Conservation (phyloP, 2,113 vertebrate genomes). For the Pundamilia nyererei region DNA sequence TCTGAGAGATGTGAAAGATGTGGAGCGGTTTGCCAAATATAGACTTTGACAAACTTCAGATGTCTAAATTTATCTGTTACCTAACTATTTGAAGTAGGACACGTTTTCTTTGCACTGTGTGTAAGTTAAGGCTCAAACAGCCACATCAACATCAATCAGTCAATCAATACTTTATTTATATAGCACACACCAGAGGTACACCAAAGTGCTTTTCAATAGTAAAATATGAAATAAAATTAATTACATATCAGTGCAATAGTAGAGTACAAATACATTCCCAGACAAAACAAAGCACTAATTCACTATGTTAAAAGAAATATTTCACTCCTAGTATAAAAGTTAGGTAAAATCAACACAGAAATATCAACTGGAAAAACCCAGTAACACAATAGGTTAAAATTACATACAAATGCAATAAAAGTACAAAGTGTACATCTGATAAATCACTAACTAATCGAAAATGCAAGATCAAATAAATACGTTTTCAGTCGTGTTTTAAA, state of each 20-base stretch:
- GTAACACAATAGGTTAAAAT: not conserved
- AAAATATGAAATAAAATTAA: not conserved
- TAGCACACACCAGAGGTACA: not conserved
- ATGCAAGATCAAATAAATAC: not conserved
- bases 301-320: not conserved
- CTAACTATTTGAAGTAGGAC: not conserved
- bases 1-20: not conserved
- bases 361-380: not conserved
- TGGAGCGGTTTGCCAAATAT: not conserved
- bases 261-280: not conserved
- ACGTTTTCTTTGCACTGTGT: not conserved
- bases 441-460: not conserved
- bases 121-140: not conserved
- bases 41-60: not conserved
- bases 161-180: not conserved
- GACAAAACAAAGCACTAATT: not conserved
- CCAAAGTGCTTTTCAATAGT: no score
- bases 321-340: not conserved
- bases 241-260: not conserved
- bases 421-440: not conserved
- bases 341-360: not conserved
- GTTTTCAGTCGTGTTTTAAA: not conserved
- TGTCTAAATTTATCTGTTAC: not conserved
- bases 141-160: not conserved
- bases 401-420: not conserved